Evolutionary conservation across 1,140 invertebrate species (phyloP), one percentile per base, ranked within the genome.

Genomic region (Eurosta solidaginis): DNA sequence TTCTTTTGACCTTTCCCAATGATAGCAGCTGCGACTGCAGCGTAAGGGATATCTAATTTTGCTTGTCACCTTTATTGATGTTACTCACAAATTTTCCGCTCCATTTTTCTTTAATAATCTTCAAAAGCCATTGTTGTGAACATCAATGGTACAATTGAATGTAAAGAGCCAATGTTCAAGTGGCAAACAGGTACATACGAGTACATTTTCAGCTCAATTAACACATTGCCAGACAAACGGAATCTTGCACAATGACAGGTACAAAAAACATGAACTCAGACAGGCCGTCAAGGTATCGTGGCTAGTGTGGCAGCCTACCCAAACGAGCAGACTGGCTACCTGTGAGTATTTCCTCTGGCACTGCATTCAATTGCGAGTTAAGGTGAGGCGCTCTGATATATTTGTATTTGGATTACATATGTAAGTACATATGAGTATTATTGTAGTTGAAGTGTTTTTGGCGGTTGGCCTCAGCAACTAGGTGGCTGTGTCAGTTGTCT

Each of bases 171-270:
- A 14, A 4, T 10, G 12, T 17, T n/a, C 45, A 49, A n/a, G 45
- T 17, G 45, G n/a, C n/a, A n/a, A n/a, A n/a, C n/a, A n/a, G 45
- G 54, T 59, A 6, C 7, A 9, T 14, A 9, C 4, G 33, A 10
- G n/a, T 68, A 33, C n/a, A 68, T 36, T 33, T n/a, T 59, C 54
- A 5, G 59, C 33, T 68, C 59, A 68, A 68, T 68, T 68, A 68
- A 68, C 59, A 68, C 59, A 40, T 68, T 68, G 59, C 33, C 33
- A 68, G n/a, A 40, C 33, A 40, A 68, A 68, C 17, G 33, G 17
- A 22, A 68, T 29, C 36, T 68, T 40, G n/a, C 59, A n/a, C 59
- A 68, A 40, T 68, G 59, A 68, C 59, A 42, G 59, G 33, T 68
- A 40, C 59, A 68, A 36, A n/a, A n/a, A n/a, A 40, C 59, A 36